Conservation (phyloP, 2,888 invertebrate species). For the Dendrolimus houi region DNA sequence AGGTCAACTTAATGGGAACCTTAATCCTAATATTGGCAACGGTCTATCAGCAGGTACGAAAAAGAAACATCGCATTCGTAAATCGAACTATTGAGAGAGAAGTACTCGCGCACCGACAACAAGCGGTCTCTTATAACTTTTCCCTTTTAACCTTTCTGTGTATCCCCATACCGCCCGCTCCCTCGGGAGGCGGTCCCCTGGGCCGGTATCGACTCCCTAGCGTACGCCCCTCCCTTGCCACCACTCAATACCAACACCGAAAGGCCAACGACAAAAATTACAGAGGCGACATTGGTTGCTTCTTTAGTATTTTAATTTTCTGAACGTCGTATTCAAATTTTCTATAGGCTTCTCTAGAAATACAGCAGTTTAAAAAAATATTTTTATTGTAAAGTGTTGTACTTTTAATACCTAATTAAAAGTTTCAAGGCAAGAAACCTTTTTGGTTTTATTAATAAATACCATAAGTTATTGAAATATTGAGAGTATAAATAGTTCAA, state of each 20-base stretch:
- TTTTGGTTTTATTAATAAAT: too few species aligned
- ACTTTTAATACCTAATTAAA: too few species aligned
- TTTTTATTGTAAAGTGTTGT: too few species aligned
- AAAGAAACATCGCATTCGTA: constrained; percentile 43
- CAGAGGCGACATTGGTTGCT: constrained; percentile 11
- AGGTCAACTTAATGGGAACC: neutral
- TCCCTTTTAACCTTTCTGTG: constrained; percentile 74
- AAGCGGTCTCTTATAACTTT: constrained; percentile 75
- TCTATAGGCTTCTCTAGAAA: too few species aligned
- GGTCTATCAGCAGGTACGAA: neutral
- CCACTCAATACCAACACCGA: constrained; percentile 75
- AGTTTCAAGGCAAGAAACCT: too few species aligned
- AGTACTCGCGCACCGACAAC: constrained; percentile 65
- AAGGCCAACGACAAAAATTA: constrained; percentile 67
- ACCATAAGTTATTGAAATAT: too few species aligned
- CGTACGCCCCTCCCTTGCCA: constrained; percentile 52
- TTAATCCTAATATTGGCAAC: neutral
- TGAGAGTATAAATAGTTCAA: too few species aligned
- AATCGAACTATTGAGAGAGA: constrained; percentile 41
- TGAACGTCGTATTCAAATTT: too few species aligned
- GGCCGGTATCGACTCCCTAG: constrained; percentile 62
- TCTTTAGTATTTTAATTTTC: too few species aligned
- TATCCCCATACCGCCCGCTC: constrained; percentile 35
- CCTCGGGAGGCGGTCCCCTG: constrained; percentile 76
- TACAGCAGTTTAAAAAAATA: too few species aligned